Evolutionary conservation across 2,888 invertebrate genomes (phyloP), one percentile per base, ranked within the genome.

Genomic region (Drosophila diplacantha): DNA sequence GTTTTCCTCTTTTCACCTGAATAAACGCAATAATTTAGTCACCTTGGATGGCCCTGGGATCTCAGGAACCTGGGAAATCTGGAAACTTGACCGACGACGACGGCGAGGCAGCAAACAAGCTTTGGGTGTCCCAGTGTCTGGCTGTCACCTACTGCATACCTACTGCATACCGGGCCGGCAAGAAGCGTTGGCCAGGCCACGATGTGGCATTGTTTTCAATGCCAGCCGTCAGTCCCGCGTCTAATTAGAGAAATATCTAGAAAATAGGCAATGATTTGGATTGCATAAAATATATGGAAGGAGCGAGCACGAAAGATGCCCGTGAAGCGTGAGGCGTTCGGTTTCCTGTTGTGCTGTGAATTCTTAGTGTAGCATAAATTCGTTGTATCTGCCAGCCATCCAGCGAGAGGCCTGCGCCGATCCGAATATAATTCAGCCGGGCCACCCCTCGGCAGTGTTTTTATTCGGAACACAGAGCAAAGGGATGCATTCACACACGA

Each of bases 161-260:
- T 22, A 22, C 22, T n/a, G 9, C 20, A 37, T 20, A 8, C 41
- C 41, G 12, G 14, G 22, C 43, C 35, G 43, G 8, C 26, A 24
- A 11, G n/a, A 26, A 16, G 6, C 41, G 41, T 16, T 41, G 44
- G 44, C 44, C 44, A 46, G 54, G 26, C 46, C 26, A 20, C 20
- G 35, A 12, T 11, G 22, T 18, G 50, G 32, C 38, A 57, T 32
- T 39, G 18, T 55, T 39, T 55, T 62, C 63, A 69, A 66, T 68
- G 74, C 64, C 64, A 58, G 50, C 68, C 59, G 69, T 74, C 77
- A 75, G 73, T 75, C 77, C 72, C 49, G 38, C 74, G 77, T 76
- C 77, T 74, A 74, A 75, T 74, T 76, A 74, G 71, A 74, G 69
- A 76, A 73, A 73, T 54, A 75, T 73, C 64, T 74, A 61, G 16